phyloP scores from a whole-genome alignment of 1,140 invertebrate genomes.

The Papilio glaucus region DNA sequence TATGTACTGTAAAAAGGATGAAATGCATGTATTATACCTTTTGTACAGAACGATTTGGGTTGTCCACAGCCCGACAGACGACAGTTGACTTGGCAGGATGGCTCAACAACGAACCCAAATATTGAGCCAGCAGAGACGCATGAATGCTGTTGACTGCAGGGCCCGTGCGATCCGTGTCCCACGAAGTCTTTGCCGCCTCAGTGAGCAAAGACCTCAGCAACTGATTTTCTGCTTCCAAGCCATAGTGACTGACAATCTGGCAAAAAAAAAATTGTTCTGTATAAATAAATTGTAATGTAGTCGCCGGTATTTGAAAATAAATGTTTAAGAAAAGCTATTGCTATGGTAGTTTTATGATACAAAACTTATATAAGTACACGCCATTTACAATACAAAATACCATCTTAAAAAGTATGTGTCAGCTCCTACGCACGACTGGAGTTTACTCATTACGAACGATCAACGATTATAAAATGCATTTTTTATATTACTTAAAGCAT shows the following conservation, averaged over 20 bases:
- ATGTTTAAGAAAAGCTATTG: not conserved
- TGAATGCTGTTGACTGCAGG: constrained; percentile 64
- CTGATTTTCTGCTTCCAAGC: constrained; percentile 79
- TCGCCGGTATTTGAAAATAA: not conserved
- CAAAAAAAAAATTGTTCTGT: constrained; percentile 38
- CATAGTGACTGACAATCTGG: constrained; percentile 75
- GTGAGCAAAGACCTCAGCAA: constrained; percentile 73
- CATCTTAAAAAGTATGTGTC: no score
- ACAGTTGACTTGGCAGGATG: constrained; percentile 78
- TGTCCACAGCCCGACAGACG: constrained; percentile 74
- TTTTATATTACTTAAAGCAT: no score
- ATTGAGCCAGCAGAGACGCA: constrained; percentile 70
- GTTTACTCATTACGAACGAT: no score
- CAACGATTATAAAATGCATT: no score
- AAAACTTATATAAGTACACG: not conserved
- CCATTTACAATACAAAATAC: not conserved
- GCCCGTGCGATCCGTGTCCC: constrained; percentile 69
- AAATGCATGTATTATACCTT: constrained; percentile 70
- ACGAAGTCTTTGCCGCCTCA: constrained; percentile 70
- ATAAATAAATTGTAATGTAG: not conserved
- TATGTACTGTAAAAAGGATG: not conserved
- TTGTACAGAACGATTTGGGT: constrained; percentile 67
- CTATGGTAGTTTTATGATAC: not conserved
- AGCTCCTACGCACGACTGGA: no score
- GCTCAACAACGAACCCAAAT: constrained; percentile 68